Conservation (phyloP, 2,113 vertebrate genomes). For the Gymnarchus niloticus region DNA sequence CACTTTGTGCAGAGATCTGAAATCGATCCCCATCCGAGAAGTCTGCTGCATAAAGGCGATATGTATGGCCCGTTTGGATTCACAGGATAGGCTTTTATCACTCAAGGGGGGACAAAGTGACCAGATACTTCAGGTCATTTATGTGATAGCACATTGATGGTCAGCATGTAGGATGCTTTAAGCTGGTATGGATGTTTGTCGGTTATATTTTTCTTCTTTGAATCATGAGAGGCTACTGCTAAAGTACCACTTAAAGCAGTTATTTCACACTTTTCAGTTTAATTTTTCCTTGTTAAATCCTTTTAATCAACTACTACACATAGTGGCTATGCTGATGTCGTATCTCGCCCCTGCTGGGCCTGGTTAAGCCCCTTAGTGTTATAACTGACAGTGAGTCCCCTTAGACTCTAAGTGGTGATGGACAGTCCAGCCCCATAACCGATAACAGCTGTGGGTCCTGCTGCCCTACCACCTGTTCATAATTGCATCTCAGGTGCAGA, state of each 20-base stretch:
- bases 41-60: constrained; percentile 22
- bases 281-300: not conserved
- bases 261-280: not conserved
- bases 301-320: not conserved
- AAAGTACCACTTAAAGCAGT: not conserved
- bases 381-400: not conserved
- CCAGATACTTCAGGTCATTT: no score
- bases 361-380: not conserved
- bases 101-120: no score
- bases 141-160: not conserved
- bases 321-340: not conserved
- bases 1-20: constrained; percentile 35
- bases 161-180: not conserved
- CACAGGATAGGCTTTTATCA: no score
- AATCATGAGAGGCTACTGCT: no score
- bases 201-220: not conserved
- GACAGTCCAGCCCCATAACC: not conserved
- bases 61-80: not conserved
- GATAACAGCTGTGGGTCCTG: not conserved
- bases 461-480: not conserved
- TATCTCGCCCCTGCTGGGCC: not conserved
- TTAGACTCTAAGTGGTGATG: not conserved
- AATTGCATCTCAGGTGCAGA: constrained; percentile 4
- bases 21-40: constrained; percentile 41
- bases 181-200: not conserved